Conservation (phyloP, 1,140 invertebrate genomes). For the Dinothrombium tinctorium region DNA sequence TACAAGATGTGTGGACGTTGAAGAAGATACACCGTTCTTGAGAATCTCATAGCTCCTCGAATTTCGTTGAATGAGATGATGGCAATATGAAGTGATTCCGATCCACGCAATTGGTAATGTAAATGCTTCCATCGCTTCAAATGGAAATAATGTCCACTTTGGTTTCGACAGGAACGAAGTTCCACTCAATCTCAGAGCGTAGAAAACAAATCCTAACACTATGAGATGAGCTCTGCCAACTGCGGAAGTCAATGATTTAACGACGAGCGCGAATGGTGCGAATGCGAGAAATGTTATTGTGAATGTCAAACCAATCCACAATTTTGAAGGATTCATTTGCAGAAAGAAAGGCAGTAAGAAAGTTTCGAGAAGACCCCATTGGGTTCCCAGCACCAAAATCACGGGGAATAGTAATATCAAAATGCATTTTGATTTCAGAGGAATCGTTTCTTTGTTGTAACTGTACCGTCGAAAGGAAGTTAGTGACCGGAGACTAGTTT, state of each 20-base stretch:
- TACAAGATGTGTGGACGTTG: constrained; percentile 6
- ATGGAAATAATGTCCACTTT: constrained; percentile 14
- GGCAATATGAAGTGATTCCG: constrained; percentile 14
- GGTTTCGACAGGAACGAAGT: constrained; percentile 12
- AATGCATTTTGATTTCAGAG: neutral
- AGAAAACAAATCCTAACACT: constrained; percentile 15
- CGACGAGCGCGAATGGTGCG: constrained; percentile 12
- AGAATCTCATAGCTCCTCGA: constrained; percentile 6
- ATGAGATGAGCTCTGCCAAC: constrained; percentile 15
- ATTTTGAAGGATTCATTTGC: constrained; percentile 9
- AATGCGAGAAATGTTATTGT: constrained; percentile 12
- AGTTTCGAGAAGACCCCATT: constrained; percentile 13
- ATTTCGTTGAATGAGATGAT: constrained; percentile 10
- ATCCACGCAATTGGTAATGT: constrained; percentile 15
- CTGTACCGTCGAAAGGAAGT: neutral
- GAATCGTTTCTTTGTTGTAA: neutral
- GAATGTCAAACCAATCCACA: constrained; percentile 10
- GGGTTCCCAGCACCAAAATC: constrained; percentile 11
- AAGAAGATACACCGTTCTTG: no score
- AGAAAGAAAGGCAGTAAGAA: constrained; percentile 11
- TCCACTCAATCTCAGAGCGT: constrained; percentile 13
- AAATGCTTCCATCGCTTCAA: constrained; percentile 15
- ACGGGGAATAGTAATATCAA: constrained; percentile 11
- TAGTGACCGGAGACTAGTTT: constrained; percentile 2
- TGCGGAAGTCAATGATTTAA: constrained; percentile 15